Base-by-base conservation (phyloP, 2,888 invertebrate genomes). In the Apoderus coryli region DNA sequence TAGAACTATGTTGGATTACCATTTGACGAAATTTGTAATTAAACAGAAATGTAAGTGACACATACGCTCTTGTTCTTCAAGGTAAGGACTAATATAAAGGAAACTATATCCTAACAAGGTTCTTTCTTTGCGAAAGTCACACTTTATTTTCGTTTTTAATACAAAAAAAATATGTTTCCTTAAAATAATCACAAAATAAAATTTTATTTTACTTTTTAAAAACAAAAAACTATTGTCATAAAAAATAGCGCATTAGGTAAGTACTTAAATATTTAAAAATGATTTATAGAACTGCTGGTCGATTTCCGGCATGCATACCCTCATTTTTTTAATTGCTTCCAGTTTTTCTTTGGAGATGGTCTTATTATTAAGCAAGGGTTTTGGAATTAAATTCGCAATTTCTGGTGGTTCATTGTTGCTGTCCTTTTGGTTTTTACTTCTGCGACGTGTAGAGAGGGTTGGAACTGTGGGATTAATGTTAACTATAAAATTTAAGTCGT, bases 291-390 rank as follows among this genome's bases (percentile, higher is more conserved):
- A 19, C 19, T 19, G 6, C n/a, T 19, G 6, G n/a, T 19, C 19
- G 19, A n/a, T 19, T 7, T 19, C 19, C 6, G 19, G 19, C 19
- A 19, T 19, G 19, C 19, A 19, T 19, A n/a, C 19, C 19, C 13
- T 30, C 30, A 30, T 30, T 22, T 29, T 29, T 10, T 22, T 22
- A 22, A 29, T 29, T 10, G 12, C 29, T 9, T 28, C 22, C 19
- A 29, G 10, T 12, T 22, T 29, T 4, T 12, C 22, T 22, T 19
- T 22, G 15, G 29, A 29, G 22, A 29, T 4, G 10, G 4, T 19
- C 13, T 23, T 27, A 4, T 3, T 29, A 19, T 6, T n/a, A 19
- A n/a, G 6, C n/a, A 19, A 19, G n/a, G n/a, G 7, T 19, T 19
- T 19, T 19, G 19, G 19, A 7, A 7, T 19, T n/a, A 19, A 19